phyloP scores from a whole-genome alignment of 2,888 invertebrate genomes.

The Temnothorax ravouxi region DNA sequence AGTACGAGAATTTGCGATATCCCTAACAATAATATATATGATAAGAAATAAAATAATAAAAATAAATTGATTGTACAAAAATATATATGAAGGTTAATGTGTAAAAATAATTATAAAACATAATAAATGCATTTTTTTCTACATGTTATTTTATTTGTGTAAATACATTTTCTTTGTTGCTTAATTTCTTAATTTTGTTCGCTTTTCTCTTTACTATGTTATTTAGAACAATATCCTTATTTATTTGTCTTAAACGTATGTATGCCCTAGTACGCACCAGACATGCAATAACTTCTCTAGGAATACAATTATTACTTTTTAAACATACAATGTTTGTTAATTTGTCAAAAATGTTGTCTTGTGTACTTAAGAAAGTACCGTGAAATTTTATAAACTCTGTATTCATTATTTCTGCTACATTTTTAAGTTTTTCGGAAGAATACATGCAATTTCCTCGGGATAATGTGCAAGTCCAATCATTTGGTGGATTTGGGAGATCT shows the following conservation, averaged over 20 bases:
- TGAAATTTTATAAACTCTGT: no score
- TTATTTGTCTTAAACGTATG: neutral
- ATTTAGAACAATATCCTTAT: neutral
- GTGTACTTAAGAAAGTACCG: neutral
- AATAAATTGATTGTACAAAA: no score
- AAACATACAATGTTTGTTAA: neutral
- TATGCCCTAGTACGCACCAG: neutral
- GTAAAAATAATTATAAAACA: no score
- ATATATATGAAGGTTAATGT: no score
- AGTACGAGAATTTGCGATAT: no score
- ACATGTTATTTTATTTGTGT: no score
- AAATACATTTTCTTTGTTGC: conserved; percentile 2
- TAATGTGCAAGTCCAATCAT: neutral
- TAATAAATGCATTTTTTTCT: no score
- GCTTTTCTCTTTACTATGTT: neutral
- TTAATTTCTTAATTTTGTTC: neutral
- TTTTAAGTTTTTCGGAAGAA: no score
- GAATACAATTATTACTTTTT: neutral
- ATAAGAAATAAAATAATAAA: no score
- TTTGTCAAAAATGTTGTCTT: neutral
- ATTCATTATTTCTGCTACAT: no score
- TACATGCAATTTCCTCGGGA: no score
- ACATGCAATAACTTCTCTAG: neutral
- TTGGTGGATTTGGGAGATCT: neutral
- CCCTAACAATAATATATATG: no score